A percentile compares a stretch with the other conserved stretches of the same genome.
Evolutionary conservation across 2,888 invertebrate genomes (phyloP).

Genomic region (Phytoseiulus persimilis): DNA sequence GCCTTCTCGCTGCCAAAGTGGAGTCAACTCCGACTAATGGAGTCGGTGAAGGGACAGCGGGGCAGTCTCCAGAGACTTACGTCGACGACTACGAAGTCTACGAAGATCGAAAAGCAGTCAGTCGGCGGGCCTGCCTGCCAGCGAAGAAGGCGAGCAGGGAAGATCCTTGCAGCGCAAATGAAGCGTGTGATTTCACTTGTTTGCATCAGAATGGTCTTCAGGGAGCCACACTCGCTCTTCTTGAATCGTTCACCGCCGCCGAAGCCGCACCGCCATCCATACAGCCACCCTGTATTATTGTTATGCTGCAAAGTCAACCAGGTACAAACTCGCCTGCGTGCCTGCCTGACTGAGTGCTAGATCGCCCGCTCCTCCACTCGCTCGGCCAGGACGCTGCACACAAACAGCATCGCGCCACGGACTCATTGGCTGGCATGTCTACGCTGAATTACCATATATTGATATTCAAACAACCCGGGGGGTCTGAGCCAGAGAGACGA

Average conservation of each 20-base stretch:
- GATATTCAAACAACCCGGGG: constrained; percentile 5
- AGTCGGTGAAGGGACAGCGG: background rate
- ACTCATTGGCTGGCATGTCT: background rate
- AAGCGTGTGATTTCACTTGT: constrained; percentile 5
- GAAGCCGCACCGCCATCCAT: background rate
- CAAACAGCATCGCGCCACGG: background rate
- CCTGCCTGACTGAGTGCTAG: background rate
- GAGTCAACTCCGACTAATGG: background rate
- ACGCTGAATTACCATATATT: background rate
- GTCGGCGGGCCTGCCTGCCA: background rate
- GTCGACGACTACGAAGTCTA: background rate
- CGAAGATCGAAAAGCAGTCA: constrained; percentile 5
- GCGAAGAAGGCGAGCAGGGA: background rate
- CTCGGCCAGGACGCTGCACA: background rate
- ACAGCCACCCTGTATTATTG: background rate
- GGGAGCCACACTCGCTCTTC: background rate
- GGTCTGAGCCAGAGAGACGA: background rate
- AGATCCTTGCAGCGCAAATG: background rate
- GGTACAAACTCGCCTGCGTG: background rate
- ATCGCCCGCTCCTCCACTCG: background rate
- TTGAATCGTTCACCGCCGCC: background rate
- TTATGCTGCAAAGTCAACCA: background rate
- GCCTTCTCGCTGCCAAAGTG: background rate
- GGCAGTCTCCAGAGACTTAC: background rate
- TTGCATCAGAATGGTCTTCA: constrained; percentile 5